Evolutionary conservation across 1,140 invertebrate genomes (phyloP).

Genomic region (Musca vetustissima): DNA sequence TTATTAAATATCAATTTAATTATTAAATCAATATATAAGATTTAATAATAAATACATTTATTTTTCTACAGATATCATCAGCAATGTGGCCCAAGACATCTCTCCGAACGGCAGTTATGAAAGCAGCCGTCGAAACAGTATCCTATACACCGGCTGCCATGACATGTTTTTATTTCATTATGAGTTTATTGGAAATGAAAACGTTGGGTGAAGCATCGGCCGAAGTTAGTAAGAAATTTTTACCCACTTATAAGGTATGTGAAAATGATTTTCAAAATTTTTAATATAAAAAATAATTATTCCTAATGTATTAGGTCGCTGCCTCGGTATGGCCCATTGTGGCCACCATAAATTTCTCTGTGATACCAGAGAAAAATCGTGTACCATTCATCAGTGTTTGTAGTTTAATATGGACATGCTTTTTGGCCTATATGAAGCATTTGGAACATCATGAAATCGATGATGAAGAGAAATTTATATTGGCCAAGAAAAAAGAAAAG

Average conservation of each 20-base stretch:
- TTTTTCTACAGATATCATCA: conserved; percentile 50
- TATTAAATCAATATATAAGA: too few species aligned
- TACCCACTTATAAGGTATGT: conserved; percentile 67
- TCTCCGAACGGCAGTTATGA: conserved; percentile 66
- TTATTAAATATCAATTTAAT: conserved; percentile 29
- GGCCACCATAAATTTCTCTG: conserved; percentile 78
- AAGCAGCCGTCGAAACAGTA: conserved; percentile 77
- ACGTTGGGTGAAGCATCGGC: conserved; percentile 66
- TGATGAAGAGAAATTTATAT: conserved; percentile 6
- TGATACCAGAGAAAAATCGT: conserved; percentile 76
- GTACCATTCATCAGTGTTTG: conserved; percentile 82
- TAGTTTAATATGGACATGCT: conserved; percentile 84
- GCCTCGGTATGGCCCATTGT: conserved; percentile 80
- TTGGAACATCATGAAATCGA: conserved; percentile 59
- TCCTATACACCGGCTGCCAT: conserved; percentile 80
- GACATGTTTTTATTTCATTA: conserved; percentile 79
- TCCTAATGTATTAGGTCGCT: too few species aligned
- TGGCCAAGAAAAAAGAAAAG: background rate
- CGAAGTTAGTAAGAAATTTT: conserved; percentile 76
- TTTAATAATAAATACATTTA: too few species aligned
- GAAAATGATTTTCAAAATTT: too few species aligned
- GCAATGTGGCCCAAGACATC: conserved; percentile 66
- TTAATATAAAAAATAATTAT: too few species aligned
- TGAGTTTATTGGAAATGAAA: conserved; percentile 77
- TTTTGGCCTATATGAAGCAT: conserved; percentile 85